A percentile compares a stretch with the other conserved stretches of the same genome.
phyloP scores from a whole-genome alignment of 2,888 invertebrate species.

The Hemistola chrysoprasaria region DNA sequence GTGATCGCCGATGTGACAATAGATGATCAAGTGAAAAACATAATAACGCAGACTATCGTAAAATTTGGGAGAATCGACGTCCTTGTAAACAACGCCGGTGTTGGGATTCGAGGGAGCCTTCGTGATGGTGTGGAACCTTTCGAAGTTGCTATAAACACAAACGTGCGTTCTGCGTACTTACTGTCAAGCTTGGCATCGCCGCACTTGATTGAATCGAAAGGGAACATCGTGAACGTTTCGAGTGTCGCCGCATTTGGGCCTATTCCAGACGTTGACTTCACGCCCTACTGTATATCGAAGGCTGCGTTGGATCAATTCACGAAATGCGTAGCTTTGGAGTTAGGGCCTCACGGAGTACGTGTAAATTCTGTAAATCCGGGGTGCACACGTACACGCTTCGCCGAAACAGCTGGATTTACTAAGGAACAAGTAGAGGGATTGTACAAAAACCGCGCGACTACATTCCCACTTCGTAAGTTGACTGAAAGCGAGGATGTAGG shows the following conservation, averaged over 20 bases:
- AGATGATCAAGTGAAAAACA: conserved; percentile 84
- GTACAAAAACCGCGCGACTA: conserved; percentile 88
- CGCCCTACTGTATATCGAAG: conserved; percentile 96
- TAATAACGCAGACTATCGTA: conserved; percentile 85
- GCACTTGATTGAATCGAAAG: conserved; percentile 89
- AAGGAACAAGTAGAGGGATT: conserved; percentile 83
- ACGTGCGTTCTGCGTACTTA: conserved; percentile 89
- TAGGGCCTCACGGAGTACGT: conserved; percentile 88
- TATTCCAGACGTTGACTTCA: conserved; percentile 83
- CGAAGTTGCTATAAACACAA: conserved; percentile 92
- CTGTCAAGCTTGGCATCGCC: conserved; percentile 92
- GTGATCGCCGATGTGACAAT: conserved; percentile 85
- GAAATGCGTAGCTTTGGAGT: conserved; percentile 91
- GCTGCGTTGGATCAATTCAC: conserved; percentile 97
- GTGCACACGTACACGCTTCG: conserved; percentile 88
- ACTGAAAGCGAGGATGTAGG: conserved; percentile 93
- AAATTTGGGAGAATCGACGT: conserved; percentile 88
- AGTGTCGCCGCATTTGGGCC: conserved; percentile 91
- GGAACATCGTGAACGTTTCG: conserved; percentile 95
- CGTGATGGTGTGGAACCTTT: conserved; percentile 91
- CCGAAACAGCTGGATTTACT: conserved; percentile 86
- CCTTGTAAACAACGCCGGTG: conserved; percentile 93
- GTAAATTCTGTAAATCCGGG: conserved; percentile 97
- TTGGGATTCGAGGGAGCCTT: conserved; percentile 88
- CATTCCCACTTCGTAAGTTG: conserved; percentile 93